These are phyloP conservation scores for Kuschelorhynchus macadamiae DNA, from an alignment of 2,888 invertebrate genomes.

Conservation along the genomic window DNA sequence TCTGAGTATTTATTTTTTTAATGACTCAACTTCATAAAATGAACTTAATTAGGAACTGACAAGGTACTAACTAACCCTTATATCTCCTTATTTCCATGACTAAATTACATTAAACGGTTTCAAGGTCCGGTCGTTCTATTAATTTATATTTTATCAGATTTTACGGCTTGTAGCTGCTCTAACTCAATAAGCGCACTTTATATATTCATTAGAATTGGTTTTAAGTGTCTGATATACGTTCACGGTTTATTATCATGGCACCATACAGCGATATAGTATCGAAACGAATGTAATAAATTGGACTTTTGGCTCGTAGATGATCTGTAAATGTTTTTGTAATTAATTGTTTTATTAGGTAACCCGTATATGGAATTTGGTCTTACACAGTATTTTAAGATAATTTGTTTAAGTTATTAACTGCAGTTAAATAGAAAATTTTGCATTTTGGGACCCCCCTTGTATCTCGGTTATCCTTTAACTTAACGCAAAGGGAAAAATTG, in stretches of 20 bases:
- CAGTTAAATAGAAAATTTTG: too few species aligned
- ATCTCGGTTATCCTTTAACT: too few species aligned
- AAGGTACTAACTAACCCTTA: too few species aligned
- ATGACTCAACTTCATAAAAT: too few species aligned
- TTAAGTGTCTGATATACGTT: slow-evolving; percentile 15
- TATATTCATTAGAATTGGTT: slow-evolving; percentile 11
- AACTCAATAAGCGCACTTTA: slow-evolving; percentile 18
- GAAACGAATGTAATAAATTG: neutral
- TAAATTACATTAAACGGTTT: slow-evolving; percentile 2
- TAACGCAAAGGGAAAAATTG: too few species aligned
- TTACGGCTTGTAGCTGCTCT: slow-evolving; percentile 21
- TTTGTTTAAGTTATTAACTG: neutral
- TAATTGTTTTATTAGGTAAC: neutral
- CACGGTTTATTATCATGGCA: neutral
- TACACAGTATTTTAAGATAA: neutral
- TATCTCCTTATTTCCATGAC: slow-evolving; percentile 2
- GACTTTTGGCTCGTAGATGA: slow-evolving; percentile 1
- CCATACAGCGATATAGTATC: too few species aligned
- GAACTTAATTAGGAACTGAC: too few species aligned
- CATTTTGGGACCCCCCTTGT: too few species aligned
- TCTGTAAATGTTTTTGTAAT: neutral
- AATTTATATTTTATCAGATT: slow-evolving; percentile 31
- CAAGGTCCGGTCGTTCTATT: slow-evolving; percentile 18
- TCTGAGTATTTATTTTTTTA: too few species aligned
- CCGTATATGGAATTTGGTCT: neutral